phyloP scores from a whole-genome alignment of 2,888 invertebrate species.

The Phyllotreta striolata region DNA sequence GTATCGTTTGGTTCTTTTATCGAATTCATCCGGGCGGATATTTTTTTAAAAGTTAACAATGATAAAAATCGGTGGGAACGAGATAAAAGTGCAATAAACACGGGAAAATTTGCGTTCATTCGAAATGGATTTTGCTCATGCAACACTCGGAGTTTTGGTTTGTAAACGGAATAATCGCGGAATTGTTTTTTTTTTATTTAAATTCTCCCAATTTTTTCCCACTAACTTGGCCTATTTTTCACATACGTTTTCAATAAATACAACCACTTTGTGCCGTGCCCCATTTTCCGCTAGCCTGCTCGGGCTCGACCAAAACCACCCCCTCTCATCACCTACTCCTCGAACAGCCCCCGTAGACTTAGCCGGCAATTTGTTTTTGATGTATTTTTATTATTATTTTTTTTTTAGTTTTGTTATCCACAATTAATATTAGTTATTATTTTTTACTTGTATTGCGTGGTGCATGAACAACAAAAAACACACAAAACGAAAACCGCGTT shows the following conservation, averaged over 20 bases:
- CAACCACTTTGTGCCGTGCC: constrained; percentile 57
- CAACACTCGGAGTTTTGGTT: no score
- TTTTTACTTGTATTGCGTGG: constrained; percentile 52
- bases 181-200: no score
- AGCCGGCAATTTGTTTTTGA: constrained; percentile 52
- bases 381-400: constrained; percentile 51
- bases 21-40: no score
- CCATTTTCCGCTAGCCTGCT: constrained; percentile 46
- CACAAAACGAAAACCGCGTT: no score
- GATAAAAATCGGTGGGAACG: no score
- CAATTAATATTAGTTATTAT: constrained; percentile 50
- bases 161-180: no score
- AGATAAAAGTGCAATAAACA: no score
- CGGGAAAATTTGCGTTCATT: no score
- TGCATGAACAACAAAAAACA: constrained; percentile 55
- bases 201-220: constrained; percentile 8
- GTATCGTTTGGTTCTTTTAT: no score
- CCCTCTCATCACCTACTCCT: constrained; percentile 18
- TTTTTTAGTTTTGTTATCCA: constrained; percentile 51
- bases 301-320: constrained; percentile 31
- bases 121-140: no score
- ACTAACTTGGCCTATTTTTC: constrained; percentile 24
- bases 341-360: constrained; percentile 32
- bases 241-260: constrained; percentile 45
- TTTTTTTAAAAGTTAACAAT: no score